Percentiles rank a stretch among this genome's conserved stretches.
These are phyloP conservation scores for Struthio camelus DNA, from an alignment of 2,113 vertebrate species.

Conservation along the genomic window DNA sequence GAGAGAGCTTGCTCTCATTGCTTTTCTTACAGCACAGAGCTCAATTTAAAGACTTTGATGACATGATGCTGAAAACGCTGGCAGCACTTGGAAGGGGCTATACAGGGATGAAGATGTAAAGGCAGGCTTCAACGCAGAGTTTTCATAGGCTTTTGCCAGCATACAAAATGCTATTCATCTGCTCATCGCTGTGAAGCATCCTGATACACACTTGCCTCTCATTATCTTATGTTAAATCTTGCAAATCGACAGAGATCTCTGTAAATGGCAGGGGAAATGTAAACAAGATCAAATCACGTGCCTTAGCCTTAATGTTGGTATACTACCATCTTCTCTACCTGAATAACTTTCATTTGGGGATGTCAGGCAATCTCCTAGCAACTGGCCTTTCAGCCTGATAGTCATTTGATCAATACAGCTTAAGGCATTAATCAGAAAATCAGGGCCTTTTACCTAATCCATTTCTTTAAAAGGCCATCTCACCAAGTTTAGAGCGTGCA, in stretches of 20 bases:
- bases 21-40: neutral
- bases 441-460: neutral
- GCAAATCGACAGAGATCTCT: neutral
- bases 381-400: neutral
- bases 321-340: neutral
- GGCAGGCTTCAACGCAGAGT: neutral
- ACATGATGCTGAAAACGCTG: neutral
- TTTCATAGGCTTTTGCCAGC: neutral
- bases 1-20: neutral
- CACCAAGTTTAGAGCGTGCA: neutral
- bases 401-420: neutral
- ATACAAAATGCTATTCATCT: fast-evolving
- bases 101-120: neutral
- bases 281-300: neutral
- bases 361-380: neutral
- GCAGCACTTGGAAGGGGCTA: neutral
- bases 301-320: neutral
- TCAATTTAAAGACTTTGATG: no score
- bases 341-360: neutral
- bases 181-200: fast-evolving
- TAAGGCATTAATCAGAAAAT: neutral
- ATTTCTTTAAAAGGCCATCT: neutral
- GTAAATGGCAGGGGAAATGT: neutral
- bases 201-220: fast-evolving
- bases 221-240: neutral